phyloP scores from a whole-genome alignment of 2,888 invertebrate genomes.

The Apotomis turbidana region DNA sequence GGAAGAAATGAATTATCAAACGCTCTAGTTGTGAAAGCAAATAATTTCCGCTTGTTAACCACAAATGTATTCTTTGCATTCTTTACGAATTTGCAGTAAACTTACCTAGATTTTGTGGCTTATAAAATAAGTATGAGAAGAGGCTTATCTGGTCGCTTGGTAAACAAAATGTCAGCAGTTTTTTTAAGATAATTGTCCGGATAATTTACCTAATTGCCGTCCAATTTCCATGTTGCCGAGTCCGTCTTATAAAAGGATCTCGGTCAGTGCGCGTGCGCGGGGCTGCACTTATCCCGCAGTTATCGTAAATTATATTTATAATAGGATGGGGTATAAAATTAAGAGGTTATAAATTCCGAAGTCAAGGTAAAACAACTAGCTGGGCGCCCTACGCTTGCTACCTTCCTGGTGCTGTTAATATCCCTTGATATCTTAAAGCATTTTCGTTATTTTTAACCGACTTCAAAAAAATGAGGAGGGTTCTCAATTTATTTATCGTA shows the following conservation, averaged over 20 bases:
- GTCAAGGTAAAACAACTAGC: slow-evolving; percentile 4
- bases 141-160: neutral
- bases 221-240: slow-evolving; percentile 11
- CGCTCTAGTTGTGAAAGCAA: slow-evolving; percentile 30
- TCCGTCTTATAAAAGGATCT: slow-evolving; percentile 14
- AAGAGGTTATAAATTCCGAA: slow-evolving; percentile 25
- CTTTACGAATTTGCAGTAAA: slow-evolving; percentile 11
- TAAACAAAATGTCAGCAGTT: neutral
- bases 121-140: neutral
- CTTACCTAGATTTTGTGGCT: neutral
- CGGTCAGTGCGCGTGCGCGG: neutral
- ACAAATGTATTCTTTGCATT: slow-evolving; percentile 20
- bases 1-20: slow-evolving; percentile 14
- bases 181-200: slow-evolving; percentile 4
- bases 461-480: no score
- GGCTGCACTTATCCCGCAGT: slow-evolving; percentile 16
- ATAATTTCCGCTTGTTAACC: slow-evolving; percentile 20
- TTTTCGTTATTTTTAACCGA: no score
- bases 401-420: slow-evolving; percentile 20
- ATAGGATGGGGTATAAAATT: slow-evolving; percentile 26
- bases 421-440: neutral
- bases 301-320: slow-evolving; percentile 33
- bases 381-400: neutral
- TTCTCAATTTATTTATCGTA: no score
- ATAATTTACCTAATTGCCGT: slow-evolving; percentile 18